phyloP scores from a whole-genome alignment of 2,888 invertebrate species.

The Protodeltote pygarga region DNA sequence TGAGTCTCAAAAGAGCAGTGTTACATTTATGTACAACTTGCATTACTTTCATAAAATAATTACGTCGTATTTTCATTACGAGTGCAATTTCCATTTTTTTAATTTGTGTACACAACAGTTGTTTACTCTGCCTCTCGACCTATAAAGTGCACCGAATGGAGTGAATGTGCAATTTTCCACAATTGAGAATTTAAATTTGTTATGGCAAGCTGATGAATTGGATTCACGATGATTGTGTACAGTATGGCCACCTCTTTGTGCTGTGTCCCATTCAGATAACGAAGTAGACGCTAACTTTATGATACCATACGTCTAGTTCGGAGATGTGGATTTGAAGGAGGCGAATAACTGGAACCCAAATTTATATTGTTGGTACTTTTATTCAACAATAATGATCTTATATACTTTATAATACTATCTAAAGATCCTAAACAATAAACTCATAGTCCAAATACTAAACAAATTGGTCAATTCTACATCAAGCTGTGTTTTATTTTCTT shows the following conservation, averaged over 20 bases:
- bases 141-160: slow-evolving; percentile 60
- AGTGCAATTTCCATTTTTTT: slow-evolving; percentile 53
- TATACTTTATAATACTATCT: too few relatives aligned
- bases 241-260: slow-evolving; percentile 19
- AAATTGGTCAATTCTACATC: too few relatives aligned
- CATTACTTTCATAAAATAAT: slow-evolving; percentile 48
- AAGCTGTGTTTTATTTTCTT: too few relatives aligned
- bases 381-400: too few relatives aligned
- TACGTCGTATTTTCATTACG: slow-evolving; percentile 59
- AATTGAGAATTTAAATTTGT: slow-evolving; percentile 73
- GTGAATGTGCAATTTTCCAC: slow-evolving; percentile 70
- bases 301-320: not conserved
- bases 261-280: slow-evolving; percentile 6
- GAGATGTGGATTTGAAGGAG: too few relatives aligned
- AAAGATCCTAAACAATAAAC: too few relatives aligned
- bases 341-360: too few relatives aligned
- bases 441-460: too few relatives aligned
- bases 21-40: too few relatives aligned
- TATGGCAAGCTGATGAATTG: slow-evolving; percentile 65
- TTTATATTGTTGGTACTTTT: too few relatives aligned
- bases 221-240: slow-evolving; percentile 59
- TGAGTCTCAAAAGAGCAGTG: too few relatives aligned
- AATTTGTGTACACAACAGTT: slow-evolving; percentile 56
- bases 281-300: slow-evolving; percentile 4
- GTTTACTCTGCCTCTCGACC: slow-evolving; percentile 63